These are phyloP conservation scores for Atta texana DNA, from an alignment of 1,140 invertebrate genomes.

Conservation along the genomic window DNA sequence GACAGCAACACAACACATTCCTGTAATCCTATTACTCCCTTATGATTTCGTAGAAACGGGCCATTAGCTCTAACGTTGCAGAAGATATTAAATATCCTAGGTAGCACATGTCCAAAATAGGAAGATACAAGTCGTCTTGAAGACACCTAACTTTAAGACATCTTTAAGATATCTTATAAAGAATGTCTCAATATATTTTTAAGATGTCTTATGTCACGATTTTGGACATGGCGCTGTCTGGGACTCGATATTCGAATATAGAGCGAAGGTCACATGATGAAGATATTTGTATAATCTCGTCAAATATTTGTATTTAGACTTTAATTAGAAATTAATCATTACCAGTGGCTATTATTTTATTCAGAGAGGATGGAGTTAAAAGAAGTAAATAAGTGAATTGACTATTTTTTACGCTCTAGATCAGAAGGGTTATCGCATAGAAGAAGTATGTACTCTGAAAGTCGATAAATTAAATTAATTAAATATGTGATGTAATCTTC, in stretches of 20 bases:
- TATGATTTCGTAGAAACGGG: background rate
- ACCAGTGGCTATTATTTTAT: background rate
- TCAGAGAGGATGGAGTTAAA: background rate
- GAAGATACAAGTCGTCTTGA: no score
- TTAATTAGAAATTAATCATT: background rate
- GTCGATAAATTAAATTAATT: slow-evolving; percentile 4
- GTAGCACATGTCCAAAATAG: no score
- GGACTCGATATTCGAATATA: background rate
- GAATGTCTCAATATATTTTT: no score
- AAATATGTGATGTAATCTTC: background rate
- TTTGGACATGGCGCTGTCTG: no score
- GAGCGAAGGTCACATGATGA: background rate
- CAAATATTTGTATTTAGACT: background rate
- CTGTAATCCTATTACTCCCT: background rate
- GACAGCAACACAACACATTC: background rate
- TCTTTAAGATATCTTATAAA: no score
- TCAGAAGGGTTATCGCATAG: background rate
- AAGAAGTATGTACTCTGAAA: background rate
- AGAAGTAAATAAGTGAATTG: background rate
- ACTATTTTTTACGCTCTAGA: background rate
- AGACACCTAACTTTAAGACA: no score
- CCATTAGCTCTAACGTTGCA: background rate
- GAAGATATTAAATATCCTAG: background rate
- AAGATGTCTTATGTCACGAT: no score
- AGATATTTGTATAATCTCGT: background rate